These are phyloP conservation scores for Acrocephalus arundinaceus DNA, from an alignment of 2,113 vertebrate genomes.

Conservation along the genomic window DNA sequence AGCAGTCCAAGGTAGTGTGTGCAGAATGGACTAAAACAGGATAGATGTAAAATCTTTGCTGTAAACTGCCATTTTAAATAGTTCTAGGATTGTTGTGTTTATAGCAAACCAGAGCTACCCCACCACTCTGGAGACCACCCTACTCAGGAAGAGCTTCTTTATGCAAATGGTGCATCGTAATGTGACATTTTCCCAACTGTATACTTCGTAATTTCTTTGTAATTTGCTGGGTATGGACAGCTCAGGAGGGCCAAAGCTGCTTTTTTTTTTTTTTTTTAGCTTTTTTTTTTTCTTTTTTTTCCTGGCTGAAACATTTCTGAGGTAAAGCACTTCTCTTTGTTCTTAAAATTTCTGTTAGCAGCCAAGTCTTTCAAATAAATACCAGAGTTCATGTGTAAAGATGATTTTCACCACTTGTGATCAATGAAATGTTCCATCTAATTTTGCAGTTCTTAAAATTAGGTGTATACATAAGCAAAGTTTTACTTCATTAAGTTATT, in stretches of 20 bases:
- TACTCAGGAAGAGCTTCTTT: background rate
- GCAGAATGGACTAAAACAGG: background rate
- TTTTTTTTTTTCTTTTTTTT: no score
- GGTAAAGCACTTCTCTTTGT: background rate
- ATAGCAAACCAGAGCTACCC: background rate
- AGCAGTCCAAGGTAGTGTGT: background rate
- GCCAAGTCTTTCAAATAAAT: background rate
- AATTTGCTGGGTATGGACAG: background rate
- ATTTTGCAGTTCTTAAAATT: background rate
- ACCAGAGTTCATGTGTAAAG: background rate
- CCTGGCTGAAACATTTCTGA: background rate
- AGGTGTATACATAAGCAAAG: background rate
- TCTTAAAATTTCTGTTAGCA: conserved; percentile 14
- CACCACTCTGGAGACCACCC: background rate
- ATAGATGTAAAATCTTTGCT: background rate
- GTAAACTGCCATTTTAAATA: background rate
- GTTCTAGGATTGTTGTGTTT: background rate
- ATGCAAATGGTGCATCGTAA: background rate
- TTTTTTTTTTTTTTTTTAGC: no score
- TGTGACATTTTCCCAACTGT: background rate
- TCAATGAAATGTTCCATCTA: background rate
- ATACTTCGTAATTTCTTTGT: background rate
- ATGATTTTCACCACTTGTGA: background rate
- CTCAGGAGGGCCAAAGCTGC: background rate
- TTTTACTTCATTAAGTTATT: background rate